Base-by-base conservation (phyloP, 2,797 vertebrate species). In the Tangara arthus region DNA sequence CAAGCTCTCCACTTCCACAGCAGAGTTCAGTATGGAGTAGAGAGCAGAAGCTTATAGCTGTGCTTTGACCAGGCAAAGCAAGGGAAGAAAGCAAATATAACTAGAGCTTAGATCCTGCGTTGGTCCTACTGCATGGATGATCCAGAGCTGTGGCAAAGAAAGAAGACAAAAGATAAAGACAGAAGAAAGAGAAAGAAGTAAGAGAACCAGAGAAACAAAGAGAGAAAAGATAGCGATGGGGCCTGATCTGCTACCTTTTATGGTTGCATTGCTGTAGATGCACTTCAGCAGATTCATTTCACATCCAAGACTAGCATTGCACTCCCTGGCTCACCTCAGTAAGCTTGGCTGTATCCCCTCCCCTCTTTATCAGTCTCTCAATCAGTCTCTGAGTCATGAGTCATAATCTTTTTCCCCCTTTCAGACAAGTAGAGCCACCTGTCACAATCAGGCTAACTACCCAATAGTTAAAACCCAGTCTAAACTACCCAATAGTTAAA, bases 391-490 rank as follows among this genome's bases (percentile, higher is more conserved):
- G 32, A 61, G 18, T 39, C 44, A 44, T 7, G 20, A 50, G 20
- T 30, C 26, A 32, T 4, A 35, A 47, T 27, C 7, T 16, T 61
- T 68, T 49, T 18, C 8, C 11, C 6, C 6, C 6, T n/a, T 52
- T 49, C 26, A 56, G 41, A 35, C 15, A 32, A 46, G 13, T 21
- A 13, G 26, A 46, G 12, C 4, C 26, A 66, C 15, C 17, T 15
- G 8, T 50, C 11, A 37, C 4, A 10, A 56, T 6, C 28, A 70
- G 28, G n/a, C 24, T 26, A 70, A 70, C 15, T 52, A n/a, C 12
- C 4, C 0, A 0, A 23, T 1, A 39, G 6, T 46, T 24, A 46
- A 61, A 53, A 24, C 26, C 11, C 21, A 30, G 18, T 39, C 34
- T 39, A 44, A 77, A 70, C 12, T 46, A 24, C 12, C 9, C 0